These are phyloP conservation scores for Neosalanx taihuensis DNA, from an alignment of 2,797 vertebrate genomes.

Conservation along the genomic window DNA sequence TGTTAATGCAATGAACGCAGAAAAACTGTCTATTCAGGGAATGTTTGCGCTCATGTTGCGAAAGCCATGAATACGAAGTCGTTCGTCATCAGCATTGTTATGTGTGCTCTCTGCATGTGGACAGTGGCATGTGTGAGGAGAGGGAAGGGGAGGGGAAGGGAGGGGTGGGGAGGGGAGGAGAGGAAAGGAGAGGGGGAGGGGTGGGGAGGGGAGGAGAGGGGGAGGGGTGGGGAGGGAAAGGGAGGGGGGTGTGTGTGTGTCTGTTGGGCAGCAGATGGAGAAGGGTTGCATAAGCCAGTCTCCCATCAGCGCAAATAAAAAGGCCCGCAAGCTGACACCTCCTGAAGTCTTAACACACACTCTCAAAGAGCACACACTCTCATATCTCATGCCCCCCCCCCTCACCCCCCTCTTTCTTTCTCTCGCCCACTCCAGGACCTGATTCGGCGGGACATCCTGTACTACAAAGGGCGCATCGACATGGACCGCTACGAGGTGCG, in stretches of 20 bases:
- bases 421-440: constrained; percentile 76
- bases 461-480: constrained; percentile 98
- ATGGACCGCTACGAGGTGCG: constrained; percentile 97
- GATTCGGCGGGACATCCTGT: constrained; percentile 95
- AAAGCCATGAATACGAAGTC: neutral
- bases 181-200: neutral
- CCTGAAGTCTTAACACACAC: constrained; percentile 17
- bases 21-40: too few species aligned
- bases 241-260: constrained; percentile 27
- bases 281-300: constrained; percentile 39
- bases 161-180: neutral
- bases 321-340: constrained; percentile 40
- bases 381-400: neutral
- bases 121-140: too few species aligned
- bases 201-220: neutral
- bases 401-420: neutral
- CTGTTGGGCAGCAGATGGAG: constrained; percentile 55
- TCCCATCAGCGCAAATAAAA: constrained; percentile 30
- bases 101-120: neutral
- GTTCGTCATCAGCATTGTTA: too few species aligned
- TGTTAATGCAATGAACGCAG: too few species aligned
- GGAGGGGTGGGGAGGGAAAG: neutral
- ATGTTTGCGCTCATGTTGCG: neutral
- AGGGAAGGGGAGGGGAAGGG: neutral
- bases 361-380: constrained; percentile 11